Conservation (phyloP, 2,797 vertebrate species). For the Trematomus bernacchii region DNA sequence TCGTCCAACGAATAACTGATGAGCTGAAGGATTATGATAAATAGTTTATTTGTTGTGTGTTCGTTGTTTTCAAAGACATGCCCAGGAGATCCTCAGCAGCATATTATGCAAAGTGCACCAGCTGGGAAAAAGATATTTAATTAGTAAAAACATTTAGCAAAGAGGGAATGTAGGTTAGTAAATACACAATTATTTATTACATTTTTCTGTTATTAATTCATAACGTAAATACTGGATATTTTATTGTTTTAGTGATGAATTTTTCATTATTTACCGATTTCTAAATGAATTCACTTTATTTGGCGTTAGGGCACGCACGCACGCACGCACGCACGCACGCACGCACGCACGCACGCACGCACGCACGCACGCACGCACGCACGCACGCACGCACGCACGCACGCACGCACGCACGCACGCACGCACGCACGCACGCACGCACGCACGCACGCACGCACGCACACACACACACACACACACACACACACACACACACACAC, state of each 20-base stretch:
- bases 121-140: neutral
- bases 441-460: too few relatives aligned
- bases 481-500: too few relatives aligned
- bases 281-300: slow-evolving; percentile 13
- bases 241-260: slow-evolving; percentile 18
- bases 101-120: neutral
- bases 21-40: neutral
- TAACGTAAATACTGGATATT: slow-evolving; percentile 11
- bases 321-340: too few relatives aligned
- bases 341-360: too few relatives aligned
- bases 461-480: too few relatives aligned
- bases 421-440: too few relatives aligned
- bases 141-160: neutral
- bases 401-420: too few relatives aligned
- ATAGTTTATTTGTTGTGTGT: neutral
- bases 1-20: neutral
- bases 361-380: too few relatives aligned
- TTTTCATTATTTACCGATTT: slow-evolving; percentile 10
- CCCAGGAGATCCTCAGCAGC: neutral
- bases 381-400: too few relatives aligned
- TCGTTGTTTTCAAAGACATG: too few relatives aligned
- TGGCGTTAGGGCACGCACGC: neutral
- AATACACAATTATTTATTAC: slow-evolving; percentile 14
- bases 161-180: slow-evolving; percentile 13
- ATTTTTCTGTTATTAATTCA: slow-evolving; percentile 8